Conservation (phyloP, 2,113 vertebrate species). For the Myiozetetes cayanensis region DNA sequence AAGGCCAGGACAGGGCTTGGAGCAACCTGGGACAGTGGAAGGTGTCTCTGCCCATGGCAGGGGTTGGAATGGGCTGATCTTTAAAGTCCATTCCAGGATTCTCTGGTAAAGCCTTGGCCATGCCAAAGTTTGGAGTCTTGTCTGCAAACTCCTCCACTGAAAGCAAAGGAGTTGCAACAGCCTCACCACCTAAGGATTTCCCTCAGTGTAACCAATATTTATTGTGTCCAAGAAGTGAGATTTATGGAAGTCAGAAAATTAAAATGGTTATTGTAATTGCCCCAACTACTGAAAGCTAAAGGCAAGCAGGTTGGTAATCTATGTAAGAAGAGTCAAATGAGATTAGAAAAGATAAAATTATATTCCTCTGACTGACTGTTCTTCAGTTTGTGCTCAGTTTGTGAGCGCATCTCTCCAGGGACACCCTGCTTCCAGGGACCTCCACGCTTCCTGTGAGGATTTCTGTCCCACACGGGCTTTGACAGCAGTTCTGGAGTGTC, state of each 20-base stretch:
- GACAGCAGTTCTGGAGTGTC: not conserved
- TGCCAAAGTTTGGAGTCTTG: not conserved
- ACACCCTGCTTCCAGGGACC: not conserved
- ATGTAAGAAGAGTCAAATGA: not conserved
- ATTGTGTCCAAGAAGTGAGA: not conserved
- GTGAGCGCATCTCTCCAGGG: not conserved
- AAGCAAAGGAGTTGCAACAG: not conserved
- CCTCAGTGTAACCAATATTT: not conserved
- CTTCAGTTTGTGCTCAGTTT: not conserved
- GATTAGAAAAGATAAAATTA: not conserved
- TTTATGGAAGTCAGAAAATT: not conserved
- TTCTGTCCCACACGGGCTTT: not conserved
- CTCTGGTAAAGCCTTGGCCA: not conserved
- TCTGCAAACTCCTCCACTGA: not conserved
- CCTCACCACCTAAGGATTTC: not conserved
- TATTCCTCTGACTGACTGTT: not conserved
- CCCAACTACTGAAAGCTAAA: not conserved
- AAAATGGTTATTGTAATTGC: not conserved
- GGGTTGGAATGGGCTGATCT: not conserved
- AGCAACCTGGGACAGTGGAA: rapidly evolving
- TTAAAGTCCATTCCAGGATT: not conserved
- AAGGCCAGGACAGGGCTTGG: rapidly evolving
- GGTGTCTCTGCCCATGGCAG: not conserved
- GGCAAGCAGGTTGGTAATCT: not conserved
- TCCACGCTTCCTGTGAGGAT: not conserved